Conservation (phyloP, 2,113 vertebrate species). For the Onychostoma macrolepis region DNA sequence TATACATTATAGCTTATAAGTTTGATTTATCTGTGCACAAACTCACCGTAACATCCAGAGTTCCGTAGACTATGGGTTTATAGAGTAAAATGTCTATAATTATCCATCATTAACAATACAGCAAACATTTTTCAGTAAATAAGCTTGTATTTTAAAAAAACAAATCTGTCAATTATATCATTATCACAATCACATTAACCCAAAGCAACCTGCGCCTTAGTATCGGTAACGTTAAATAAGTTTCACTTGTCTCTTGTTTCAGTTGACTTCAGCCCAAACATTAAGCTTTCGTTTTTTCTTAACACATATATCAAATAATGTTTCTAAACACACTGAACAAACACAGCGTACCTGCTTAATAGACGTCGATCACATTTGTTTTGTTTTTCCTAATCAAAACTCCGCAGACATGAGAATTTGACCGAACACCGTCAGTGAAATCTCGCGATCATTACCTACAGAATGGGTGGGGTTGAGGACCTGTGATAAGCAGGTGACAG, state of each 20-base stretch:
- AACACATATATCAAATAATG: background rate
- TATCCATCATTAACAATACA: background rate
- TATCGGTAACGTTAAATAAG: background rate
- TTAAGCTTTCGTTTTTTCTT: background rate
- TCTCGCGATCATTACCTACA: constrained; percentile 30
- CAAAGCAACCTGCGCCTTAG: background rate
- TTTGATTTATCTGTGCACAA: background rate
- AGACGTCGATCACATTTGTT: constrained; percentile 17
- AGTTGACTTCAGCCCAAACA: background rate
- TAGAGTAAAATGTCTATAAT: background rate
- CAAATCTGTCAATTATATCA: background rate
- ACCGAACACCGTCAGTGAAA: background rate
- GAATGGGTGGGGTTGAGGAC: constrained; percentile 19
- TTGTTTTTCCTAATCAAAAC: background rate
- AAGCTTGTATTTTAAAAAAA: background rate
- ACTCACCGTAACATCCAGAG: background rate
- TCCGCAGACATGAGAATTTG: background rate
- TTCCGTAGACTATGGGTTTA: background rate
- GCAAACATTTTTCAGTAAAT: background rate
- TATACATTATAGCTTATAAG: background rate
- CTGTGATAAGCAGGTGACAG: background rate
- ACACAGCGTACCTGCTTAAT: constrained; percentile 41
- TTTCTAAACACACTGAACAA: background rate
- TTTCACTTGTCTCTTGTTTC: background rate
- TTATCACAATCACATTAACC: background rate